Base-by-base conservation (phyloP, 2,797 vertebrate species). In the Phylloscopus collybita region DNA sequence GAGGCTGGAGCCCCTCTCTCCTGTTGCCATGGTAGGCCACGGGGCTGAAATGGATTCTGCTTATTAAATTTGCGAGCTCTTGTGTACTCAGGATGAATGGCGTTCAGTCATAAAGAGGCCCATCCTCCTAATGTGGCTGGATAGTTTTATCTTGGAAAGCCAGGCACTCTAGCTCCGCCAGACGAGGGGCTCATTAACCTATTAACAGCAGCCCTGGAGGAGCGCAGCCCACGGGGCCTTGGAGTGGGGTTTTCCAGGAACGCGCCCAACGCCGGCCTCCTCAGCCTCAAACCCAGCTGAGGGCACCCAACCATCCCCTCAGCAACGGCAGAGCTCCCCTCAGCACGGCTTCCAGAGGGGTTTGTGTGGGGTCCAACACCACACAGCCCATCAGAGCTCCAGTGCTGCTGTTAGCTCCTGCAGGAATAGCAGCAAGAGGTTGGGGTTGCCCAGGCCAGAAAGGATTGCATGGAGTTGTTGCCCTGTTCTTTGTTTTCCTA, bases 1-100 rank as follows among this genome's bases (percentile, higher is more conserved):
- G 97, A 97, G 96, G 97, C 97, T 96, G 85, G 56, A 72, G 92
- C 95, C 93, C 96, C 95, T 94, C 95, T 96, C 94, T 97, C 87
- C 91, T 94, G 97, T 98, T 98, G 98, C 98, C 98, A 98, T 98
- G 98, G 98, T 95, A 97, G 98, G 97, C 97, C 91, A 90, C 88
- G 88, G 97, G 97, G 96, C 97, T 97, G 97, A 97, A 98, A 98
- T 98, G 96, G 97, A 98, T 98, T 98, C 97, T 94, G 97, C 98
- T 98, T 98, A 98, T 98, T 98, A 98, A 98, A 98, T 97, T 98
- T 98, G 97, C 92, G 97, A 98, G 97, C 97, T 97, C 97, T 97
- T 97, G 97, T 98, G 96, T 97, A 96, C 97, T 97, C 95, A 97
- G 97, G 98, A 98, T 98, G 98, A 98, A 97, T 97, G 97, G 97